Evolutionary conservation across 2,888 invertebrate species (phyloP).

Genomic region (Pasiphila rectangulata): DNA sequence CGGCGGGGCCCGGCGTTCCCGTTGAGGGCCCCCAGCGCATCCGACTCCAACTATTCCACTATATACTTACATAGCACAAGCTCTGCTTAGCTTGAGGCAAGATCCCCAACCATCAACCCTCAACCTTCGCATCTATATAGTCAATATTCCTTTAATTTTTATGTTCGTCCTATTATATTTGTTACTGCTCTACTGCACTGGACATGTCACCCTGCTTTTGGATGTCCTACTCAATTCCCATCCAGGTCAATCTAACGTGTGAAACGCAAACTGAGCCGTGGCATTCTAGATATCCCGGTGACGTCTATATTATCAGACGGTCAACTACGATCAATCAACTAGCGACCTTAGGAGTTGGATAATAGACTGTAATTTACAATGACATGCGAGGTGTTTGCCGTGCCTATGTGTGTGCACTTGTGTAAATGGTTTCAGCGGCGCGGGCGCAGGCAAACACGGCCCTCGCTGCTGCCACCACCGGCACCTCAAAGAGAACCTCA

Average conservation of each 20-base stretch:
- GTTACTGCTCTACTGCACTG: no score
- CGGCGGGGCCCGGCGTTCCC: not conserved
- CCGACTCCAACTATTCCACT: no score
- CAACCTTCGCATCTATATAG: not conserved
- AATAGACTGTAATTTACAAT: constrained; percentile 39
- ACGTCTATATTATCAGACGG: constrained; percentile 61
- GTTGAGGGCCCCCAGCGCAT: no score
- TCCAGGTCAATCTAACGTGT: constrained; percentile 44
- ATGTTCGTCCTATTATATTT: no score
- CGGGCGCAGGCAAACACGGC: constrained; percentile 7
- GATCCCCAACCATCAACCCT: no score
- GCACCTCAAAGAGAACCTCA: constrained; percentile 11
- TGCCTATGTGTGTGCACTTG: constrained; percentile 62
- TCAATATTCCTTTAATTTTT: no score
- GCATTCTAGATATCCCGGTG: constrained; percentile 36
- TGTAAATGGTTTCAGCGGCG: constrained; percentile 60
- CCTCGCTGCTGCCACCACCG: not conserved
- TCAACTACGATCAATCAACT: constrained; percentile 39
- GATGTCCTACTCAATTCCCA: not conserved
- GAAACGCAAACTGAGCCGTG: constrained; percentile 63
- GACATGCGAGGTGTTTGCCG: constrained; percentile 40
- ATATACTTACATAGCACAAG: no score
- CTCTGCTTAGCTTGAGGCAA: no score
- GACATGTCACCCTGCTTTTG: no score
- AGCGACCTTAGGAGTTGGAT: constrained; percentile 35